Base-by-base conservation (phyloP, 2,888 invertebrate species). In the Drosophila sordidula region DNA sequence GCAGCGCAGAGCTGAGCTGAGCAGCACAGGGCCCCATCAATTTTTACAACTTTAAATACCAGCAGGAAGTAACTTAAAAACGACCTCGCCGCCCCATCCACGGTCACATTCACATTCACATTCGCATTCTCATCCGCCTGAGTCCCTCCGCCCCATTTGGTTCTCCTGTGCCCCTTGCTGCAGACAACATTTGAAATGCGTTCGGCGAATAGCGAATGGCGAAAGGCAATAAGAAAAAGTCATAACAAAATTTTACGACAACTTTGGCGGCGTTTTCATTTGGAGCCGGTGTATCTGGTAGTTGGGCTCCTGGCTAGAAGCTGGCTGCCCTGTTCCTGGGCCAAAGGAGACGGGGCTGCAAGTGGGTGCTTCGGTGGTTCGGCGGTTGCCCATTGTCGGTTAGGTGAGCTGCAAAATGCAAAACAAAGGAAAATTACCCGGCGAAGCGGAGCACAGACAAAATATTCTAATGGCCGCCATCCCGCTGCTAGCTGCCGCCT, bases 231-330 rank as follows among this genome's bases (percentile, higher is more conserved):
- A 84, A 89, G 81, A 89, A 89, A 86, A 79, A 89, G 88, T 89
- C 90, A 89, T 88, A 88, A 88, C 86, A 87, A 89, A 89, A 88
- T 88, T 88, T 88, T 89, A 88, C 81, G 88, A 90, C 90, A 89
- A 85, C 85, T 89, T 88, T 86, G 89, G 83, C 75, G 81, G 89
- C 80, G 80, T 68, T 69, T 75, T 83, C 80, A 83, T 83, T 83
- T 83, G 56, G 69, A 70, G 63, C 54, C 66, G 63, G 54, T 58
- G 49, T 62, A n/a, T 18, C 39, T 71, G 42, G 42, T 54, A 75
- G 77, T 75, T 71, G 77, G 59, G 41, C 14, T 41, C 42, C 69
- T 69, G 51, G 63, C 41, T 44, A 55, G 55, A 39, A 18, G 34
- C 34, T 34, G 39, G 32, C 6, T 39, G 16, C 39, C 16, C 29